Base-by-base conservation (phyloP, 2,797 vertebrate species). In the Podargus strigoides region DNA sequence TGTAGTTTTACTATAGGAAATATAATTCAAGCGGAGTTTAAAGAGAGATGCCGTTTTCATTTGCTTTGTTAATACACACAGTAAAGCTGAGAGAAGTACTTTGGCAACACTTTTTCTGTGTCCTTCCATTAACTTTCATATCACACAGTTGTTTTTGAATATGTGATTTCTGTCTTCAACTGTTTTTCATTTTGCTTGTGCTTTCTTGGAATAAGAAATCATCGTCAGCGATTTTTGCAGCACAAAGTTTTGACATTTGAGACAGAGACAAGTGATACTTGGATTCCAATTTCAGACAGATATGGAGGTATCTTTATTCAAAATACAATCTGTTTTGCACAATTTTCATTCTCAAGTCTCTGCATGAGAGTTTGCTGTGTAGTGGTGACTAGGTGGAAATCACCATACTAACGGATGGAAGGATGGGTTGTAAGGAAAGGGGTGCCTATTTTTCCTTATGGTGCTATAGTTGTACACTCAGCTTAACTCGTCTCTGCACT, bases 1-100 rank as follows among this genome's bases (percentile, higher is more conserved):
- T 87, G 68, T 72, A 85, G 89, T 95, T 98, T 97, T 97, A 98
- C 73, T 90, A 16, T 27, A 79, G 80, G 81, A 86, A 86, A 78
- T 84, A 70, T 60, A 96, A 97, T 91, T 85, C 94, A 92, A 92
- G 84, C 15, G 1, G 80, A 89, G 27, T 62, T 89, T 91, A 96
- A 94, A 95, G 70, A 75, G 79, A 76, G 67, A 68, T 87, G 53
- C 3, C 15, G 8, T 30, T 91, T 92, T 89, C 5, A 3, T 92
- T 90, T 50, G 34, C 10, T 60, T 93, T 86, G 88, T 46, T 9
- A 94, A 67, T 36, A 37, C 9, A 41, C 32, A 30, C 12, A n/a
- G 16, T 64, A 85, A 91, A 91, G 49, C 22, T 50, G 39, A 12
- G 18, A 89, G 77, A 78, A 59, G 56, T 39, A 34, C 5, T 89